Evolutionary conservation across 2,797 vertebrate species (phyloP).

Genomic region (Lacerta viridis): DNA sequence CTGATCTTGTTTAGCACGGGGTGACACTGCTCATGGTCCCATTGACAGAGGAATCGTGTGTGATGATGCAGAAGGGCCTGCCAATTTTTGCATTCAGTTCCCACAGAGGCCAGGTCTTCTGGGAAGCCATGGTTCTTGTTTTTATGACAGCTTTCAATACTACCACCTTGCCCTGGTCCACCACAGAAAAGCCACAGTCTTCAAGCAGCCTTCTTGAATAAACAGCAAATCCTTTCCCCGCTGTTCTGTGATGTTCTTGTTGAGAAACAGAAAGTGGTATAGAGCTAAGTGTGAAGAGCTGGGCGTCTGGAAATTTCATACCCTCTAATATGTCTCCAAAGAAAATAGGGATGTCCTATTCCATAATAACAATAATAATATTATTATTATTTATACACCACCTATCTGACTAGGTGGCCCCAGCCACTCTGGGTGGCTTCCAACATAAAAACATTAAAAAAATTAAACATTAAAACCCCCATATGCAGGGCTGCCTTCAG

Average conservation of each 20-base stretch:
- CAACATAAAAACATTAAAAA: too few species aligned
- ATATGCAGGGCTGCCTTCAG: too few species aligned
- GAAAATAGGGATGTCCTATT: too few species aligned
- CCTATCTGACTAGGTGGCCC: too few species aligned
- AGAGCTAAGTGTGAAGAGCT: background rate
- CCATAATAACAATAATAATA: too few species aligned
- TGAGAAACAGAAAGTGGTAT: background rate
- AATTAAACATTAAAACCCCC: too few species aligned
- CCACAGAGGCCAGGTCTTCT: background rate
- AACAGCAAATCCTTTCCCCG: background rate
- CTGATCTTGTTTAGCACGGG: too few species aligned
- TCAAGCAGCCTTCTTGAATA: background rate
- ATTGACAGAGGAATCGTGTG: too few species aligned
- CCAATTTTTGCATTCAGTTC: background rate
- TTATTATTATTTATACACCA: too few species aligned
- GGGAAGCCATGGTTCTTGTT: background rate
- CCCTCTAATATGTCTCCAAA: too few species aligned
- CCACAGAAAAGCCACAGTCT: background rate
- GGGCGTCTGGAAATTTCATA: background rate
- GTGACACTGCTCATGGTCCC: too few species aligned
- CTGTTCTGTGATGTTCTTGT: background rate
- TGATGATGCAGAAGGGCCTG: background rate
- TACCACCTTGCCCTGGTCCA: background rate
- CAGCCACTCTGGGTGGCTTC: too few species aligned
- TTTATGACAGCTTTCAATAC: background rate